Percentiles rank a stretch among this genome's conserved stretches.
Evolutionary conservation across 2,113 vertebrate species (phyloP).

Genomic region (Herpailurus yagouaroundi): DNA sequence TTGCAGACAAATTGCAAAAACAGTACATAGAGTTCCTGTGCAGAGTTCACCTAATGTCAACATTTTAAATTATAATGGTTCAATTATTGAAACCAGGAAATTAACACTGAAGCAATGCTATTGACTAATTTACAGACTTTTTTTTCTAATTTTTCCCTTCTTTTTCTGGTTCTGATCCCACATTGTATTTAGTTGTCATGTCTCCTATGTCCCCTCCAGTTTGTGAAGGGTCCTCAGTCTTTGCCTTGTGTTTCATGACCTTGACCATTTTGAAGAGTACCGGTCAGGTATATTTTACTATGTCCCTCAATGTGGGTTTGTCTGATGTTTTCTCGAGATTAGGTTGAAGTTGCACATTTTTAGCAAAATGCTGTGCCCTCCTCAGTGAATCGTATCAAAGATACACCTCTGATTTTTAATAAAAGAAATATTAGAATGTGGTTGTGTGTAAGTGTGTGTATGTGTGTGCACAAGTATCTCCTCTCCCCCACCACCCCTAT

Average conservation of each 20-base stretch:
- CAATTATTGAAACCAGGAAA: background rate
- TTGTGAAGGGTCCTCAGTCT: background rate
- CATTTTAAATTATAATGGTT: background rate
- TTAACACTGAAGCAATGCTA: background rate
- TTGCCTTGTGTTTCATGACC: background rate
- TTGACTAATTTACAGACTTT: background rate
- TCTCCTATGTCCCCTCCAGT: background rate
- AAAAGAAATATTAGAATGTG: background rate
- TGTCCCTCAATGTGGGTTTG: background rate
- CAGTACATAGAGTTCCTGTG: background rate
- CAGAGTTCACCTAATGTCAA: background rate
- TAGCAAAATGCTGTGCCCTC: background rate
- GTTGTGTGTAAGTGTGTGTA: background rate
- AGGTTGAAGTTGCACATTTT: background rate
- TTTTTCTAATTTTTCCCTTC: background rate
- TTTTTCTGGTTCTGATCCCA: background rate
- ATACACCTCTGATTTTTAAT: background rate
- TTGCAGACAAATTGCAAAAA: background rate
- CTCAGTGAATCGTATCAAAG: background rate
- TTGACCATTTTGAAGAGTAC: background rate
- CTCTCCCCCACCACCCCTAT: background rate
- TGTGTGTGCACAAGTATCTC: accelerated
- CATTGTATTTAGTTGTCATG: background rate
- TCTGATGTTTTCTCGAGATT: background rate
- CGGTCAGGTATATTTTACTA: background rate